Conservation (phyloP, 2,888 invertebrate genomes). For the Autographa gamma region DNA sequence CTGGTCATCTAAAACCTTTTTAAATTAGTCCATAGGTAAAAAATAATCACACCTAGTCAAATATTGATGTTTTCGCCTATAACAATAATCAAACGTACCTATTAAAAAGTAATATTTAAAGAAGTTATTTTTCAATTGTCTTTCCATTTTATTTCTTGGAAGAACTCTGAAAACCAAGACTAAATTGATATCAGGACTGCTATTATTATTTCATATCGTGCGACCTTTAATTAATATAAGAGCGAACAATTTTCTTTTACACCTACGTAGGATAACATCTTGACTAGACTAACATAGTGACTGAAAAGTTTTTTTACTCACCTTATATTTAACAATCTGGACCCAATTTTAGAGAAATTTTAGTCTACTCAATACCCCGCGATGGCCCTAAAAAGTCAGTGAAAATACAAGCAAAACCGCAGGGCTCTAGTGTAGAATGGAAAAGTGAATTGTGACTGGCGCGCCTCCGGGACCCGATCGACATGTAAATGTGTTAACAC, state of each 20-base stretch:
- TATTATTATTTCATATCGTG: slow-evolving; percentile 27
- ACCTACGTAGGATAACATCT: slow-evolving; percentile 11
- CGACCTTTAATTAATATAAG: slow-evolving; percentile 11
- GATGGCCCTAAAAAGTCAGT: not conserved
- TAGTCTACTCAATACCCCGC: not conserved
- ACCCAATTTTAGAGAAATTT: not conserved
- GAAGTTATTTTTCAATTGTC: not conserved
- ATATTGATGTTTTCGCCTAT: too few species aligned
- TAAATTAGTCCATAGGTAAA: too few species aligned
- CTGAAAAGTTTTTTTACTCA: not conserved
- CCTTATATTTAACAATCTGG: too few species aligned
- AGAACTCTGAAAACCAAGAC: not conserved
- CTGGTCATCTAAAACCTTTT: too few species aligned
- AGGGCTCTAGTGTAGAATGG: slow-evolving; percentile 1
- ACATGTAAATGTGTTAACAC: slow-evolving; percentile 41
- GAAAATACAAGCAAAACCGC: not conserved
- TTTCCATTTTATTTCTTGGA: not conserved
- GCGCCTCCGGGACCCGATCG: slow-evolving; percentile 16
- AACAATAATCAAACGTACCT: too few species aligned
- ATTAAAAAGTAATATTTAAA: not conserved
- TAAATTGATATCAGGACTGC: slow-evolving; percentile 11
- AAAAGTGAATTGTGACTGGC: slow-evolving; percentile 23
- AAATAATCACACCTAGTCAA: too few species aligned
- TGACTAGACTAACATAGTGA: not conserved
- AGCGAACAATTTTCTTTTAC: slow-evolving; percentile 20